Evolutionary conservation across 30 jellyfish, hydroid and myxozoan genomes (phyloP).

Genomic region (Aurelia coerulea): DNA sequence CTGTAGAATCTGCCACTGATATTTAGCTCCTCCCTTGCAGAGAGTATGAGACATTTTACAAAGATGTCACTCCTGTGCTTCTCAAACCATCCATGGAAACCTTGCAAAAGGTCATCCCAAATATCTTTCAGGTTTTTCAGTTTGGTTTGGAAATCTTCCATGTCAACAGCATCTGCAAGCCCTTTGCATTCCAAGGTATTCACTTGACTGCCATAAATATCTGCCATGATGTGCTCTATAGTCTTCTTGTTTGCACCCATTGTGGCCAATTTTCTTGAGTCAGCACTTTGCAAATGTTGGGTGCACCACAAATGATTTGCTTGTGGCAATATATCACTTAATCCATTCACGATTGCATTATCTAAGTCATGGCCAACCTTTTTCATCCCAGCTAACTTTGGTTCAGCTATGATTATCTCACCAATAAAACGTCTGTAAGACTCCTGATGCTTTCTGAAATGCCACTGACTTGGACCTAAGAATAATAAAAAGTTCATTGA

Average conservation of each 20-base stretch:
- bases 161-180: conserved; percentile 43
- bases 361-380: conserved; percentile 72
- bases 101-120: conserved; percentile 63
- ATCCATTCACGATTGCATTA: conserved; percentile 53
- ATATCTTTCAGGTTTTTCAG: conserved; percentile 26
- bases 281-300: conserved; percentile 63
- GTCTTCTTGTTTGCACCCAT: conserved; percentile 63
- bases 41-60: conserved; percentile 16
- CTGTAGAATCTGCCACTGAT: conserved; percentile 49
- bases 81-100: conserved; percentile 47
- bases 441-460: conserved; percentile 47
- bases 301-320: conserved; percentile 59
- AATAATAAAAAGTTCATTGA: not conserved
- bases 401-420: conserved; percentile 40
- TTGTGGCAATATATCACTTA: conserved; percentile 30
- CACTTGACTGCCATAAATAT: conserved; percentile 52
- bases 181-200: conserved; percentile 48
- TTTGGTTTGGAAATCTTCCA: conserved; percentile 32
- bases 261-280: conserved; percentile 27
- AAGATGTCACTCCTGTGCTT: conserved; percentile 27
- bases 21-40: conserved; percentile 49
- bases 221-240: conserved; percentile 56
- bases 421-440: conserved; percentile 44
- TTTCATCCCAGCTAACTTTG: conserved; percentile 18
- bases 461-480: conserved; percentile 43